phyloP scores from a whole-genome alignment of 2,113 vertebrate genomes.

The Lethenteron camtschaticum region DNA sequence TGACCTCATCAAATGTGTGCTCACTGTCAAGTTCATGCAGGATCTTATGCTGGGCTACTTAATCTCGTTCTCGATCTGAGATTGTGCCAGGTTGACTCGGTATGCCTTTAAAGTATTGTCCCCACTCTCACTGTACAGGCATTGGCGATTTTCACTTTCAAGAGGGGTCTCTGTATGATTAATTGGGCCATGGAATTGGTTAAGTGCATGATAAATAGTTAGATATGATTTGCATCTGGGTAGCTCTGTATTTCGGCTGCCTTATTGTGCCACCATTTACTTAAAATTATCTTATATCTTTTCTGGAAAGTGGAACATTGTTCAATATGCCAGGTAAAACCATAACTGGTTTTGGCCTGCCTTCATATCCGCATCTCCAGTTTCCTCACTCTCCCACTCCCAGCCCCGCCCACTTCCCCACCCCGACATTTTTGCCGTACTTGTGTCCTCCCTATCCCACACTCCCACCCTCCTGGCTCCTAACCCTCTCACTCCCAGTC shows the following conservation, averaged over 20 bases:
- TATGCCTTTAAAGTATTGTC: background rate
- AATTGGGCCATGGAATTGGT: background rate
- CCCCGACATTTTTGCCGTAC: too few relatives aligned
- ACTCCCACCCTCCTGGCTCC: too few relatives aligned
- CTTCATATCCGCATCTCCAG: too few relatives aligned
- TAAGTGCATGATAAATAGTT: background rate
- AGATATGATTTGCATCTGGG: background rate
- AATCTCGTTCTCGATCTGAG: background rate
- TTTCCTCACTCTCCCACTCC: too few relatives aligned
- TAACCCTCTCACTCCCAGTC: too few relatives aligned
- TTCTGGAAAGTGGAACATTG: background rate
- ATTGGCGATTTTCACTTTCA: background rate
- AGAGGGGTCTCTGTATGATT: background rate
- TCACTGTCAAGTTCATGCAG: background rate
- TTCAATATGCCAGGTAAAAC: background rate
- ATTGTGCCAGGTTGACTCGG: background rate
- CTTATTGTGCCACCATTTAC: background rate
- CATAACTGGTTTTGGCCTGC: too few relatives aligned
- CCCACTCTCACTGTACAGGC: background rate
- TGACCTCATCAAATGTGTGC: too few relatives aligned
- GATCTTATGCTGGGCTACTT: background rate
- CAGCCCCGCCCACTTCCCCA: too few relatives aligned
- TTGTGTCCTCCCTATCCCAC: too few relatives aligned
- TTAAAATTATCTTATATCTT: background rate
- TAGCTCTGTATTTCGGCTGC: too few relatives aligned